Evolutionary conservation across 2,113 vertebrate species (phyloP).

Genomic region (Pituophis catenifer): DNA sequence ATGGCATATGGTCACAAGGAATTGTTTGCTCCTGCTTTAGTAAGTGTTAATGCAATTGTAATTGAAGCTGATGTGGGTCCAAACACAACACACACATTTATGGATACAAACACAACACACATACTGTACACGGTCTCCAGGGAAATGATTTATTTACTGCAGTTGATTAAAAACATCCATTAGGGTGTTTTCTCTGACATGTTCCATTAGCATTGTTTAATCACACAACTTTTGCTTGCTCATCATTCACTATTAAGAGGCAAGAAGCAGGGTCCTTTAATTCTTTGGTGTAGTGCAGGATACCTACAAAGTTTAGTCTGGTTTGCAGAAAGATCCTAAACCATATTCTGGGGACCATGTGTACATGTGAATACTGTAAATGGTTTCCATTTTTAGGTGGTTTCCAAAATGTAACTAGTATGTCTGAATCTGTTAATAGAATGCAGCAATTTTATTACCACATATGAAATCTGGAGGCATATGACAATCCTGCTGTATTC

Average conservation of each 20-base stretch:
- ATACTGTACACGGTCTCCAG: neutral
- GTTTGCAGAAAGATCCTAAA: neutral
- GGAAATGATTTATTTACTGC: neutral
- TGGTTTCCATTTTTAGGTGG: neutral
- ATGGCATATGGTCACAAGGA: neutral
- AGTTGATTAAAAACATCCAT: neutral
- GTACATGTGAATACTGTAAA: neutral
- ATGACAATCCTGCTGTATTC: neutral
- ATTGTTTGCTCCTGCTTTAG: neutral
- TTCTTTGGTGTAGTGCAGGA: neutral
- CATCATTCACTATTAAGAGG: neutral
- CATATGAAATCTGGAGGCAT: neutral
- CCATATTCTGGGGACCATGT: neutral
- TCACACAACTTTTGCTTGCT: neutral
- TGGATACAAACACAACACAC: neutral
- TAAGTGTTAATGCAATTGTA: neutral
- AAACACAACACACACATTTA: neutral
- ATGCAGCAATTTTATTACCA: neutral
- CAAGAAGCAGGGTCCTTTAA: neutral
- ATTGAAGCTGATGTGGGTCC: neutral
- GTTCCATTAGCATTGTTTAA: neutral
- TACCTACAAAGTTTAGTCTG: neutral
- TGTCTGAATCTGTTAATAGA: neutral
- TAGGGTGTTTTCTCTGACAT: neutral
- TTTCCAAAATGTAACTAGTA: neutral